Evolutionary conservation across 2,797 vertebrate species (phyloP).

Genomic region (Alfaro cultratus): DNA sequence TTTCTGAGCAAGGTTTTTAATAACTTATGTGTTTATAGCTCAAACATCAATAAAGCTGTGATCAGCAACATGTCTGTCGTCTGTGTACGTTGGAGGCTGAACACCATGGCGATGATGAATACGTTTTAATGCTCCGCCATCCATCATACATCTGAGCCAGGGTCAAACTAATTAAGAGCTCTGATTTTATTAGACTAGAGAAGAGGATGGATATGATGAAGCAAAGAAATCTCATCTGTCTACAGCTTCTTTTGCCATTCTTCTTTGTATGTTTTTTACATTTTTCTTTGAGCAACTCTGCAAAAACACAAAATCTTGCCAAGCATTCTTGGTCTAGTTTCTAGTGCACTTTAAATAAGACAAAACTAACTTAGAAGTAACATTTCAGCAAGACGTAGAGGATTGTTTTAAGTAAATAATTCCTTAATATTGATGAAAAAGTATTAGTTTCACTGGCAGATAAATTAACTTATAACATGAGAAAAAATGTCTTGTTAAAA

Average conservation of each 20-base stretch:
- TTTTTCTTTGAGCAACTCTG: background rate
- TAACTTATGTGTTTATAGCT: slow-evolving; percentile 9
- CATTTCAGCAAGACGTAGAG: no score
- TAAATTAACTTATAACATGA: no score
- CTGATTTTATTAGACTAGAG: slow-evolving; percentile 39
- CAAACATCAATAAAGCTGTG: slow-evolving; percentile 24
- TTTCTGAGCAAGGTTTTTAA: background rate
- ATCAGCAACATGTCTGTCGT: slow-evolving; percentile 10
- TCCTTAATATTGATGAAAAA: no score
- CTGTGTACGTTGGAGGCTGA: slow-evolving; percentile 26
- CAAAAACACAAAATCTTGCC: no score
- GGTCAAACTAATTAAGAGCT: slow-evolving; percentile 45
- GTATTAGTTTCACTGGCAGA: no score
- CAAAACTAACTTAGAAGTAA: no score
- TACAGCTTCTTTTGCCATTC: background rate
- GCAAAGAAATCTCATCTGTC: slow-evolving; percentile 13
- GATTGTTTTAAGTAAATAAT: no score
- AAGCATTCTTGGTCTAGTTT: no score
- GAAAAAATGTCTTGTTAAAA: no score
- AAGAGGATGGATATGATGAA: slow-evolving; percentile 35
- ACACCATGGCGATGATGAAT: slow-evolving; percentile 18
- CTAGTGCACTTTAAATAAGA: no score
- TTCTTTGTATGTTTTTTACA: background rate
- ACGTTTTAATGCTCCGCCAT: slow-evolving; percentile 26
- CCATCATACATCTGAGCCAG: slow-evolving; percentile 27